Base-by-base conservation (phyloP, 1,140 invertebrate species). In the Panagrolaimus sp. region DNA sequence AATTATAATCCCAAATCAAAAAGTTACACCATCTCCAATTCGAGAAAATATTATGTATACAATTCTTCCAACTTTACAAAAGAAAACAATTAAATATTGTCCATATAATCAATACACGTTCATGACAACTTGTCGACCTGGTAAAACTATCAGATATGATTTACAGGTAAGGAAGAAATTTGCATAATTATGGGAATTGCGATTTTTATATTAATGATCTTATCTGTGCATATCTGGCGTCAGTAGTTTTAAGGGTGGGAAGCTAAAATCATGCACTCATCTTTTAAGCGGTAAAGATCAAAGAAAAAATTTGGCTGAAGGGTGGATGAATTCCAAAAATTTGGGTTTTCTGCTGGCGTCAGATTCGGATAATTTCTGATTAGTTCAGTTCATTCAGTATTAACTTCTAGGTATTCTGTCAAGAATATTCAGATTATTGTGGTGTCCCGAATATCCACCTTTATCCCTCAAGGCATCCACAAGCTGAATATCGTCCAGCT, bases 41-140 rank as follows among this genome's bases (percentile, higher is more conserved):
- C 68, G 55, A 43, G 75, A 72, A 48, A 76, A 76, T 26, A 65
- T 76, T 38, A 66, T 76, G 14, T 76, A 76, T 52, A 78, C 75
- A 0, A 44, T 76, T 9, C 66, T 74, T 0, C 76, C 76, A 8
- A 64, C 71, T 8, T 71, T 77, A 14, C 76, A 77, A 45, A 77
- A 71, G 43, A 78, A 77, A 43, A 74, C 73, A 26, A 64, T 71
- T 48, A 77, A 71, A 68, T 77, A 77, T 48, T 77, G 76, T 28
- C 75, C 71, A 12, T 52, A 63, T n/a, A 77, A 77, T 65, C 62
- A 77, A 65, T 77, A 77, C 73, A 75, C 76, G 7, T 77, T 77
- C 58, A 68, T 71, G 65, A 65, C 72, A 1, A 77, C 76, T n/a
- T 77, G 76, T 62, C 44, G 46, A 0, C 76, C 76, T 0, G 76